These are phyloP conservation scores for Lethocerus indicus DNA, from an alignment of 1,140 invertebrate genomes.

Conservation along the genomic window DNA sequence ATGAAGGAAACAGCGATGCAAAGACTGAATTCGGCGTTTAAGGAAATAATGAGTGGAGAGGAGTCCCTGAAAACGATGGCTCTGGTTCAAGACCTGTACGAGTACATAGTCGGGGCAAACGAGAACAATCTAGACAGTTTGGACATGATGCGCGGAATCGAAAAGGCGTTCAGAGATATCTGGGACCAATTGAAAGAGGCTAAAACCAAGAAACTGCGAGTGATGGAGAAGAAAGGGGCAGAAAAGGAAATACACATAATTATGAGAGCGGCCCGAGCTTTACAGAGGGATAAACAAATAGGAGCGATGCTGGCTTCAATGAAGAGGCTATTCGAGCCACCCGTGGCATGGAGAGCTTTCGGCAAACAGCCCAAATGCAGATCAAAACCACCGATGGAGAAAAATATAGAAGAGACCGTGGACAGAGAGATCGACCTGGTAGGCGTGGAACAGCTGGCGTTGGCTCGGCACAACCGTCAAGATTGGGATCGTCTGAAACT, in stretches of 20 bases:
- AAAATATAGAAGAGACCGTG: too few relatives aligned
- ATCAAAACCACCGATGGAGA: not conserved
- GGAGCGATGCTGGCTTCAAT: not conserved
- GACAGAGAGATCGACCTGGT: too few relatives aligned
- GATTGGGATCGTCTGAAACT: too few relatives aligned
- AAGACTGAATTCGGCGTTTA: not conserved
- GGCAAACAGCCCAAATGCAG: not conserved
- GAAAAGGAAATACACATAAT: too few relatives aligned
- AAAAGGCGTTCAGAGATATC: not conserved
- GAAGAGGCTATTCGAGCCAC: too few relatives aligned
- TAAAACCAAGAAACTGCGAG: not conserved
- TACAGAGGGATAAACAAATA: not conserved
- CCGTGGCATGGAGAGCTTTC: not conserved
- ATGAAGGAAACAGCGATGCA: not conserved
- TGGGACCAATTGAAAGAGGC: not conserved
- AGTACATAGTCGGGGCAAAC: not conserved
- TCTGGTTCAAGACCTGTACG: conserved; percentile 2
- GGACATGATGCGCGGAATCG: conserved; percentile 3
- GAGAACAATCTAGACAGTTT: not conserved
- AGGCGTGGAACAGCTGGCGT: too few relatives aligned
- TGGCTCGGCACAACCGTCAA: too few relatives aligned
- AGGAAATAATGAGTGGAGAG: conserved; percentile 2
- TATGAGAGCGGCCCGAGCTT: too few relatives aligned
- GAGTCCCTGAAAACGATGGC: not conserved
- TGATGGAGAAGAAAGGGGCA: too few relatives aligned